Evolutionary conservation across 2,113 vertebrate species (phyloP).

Genomic region (Rhineura floridana): DNA sequence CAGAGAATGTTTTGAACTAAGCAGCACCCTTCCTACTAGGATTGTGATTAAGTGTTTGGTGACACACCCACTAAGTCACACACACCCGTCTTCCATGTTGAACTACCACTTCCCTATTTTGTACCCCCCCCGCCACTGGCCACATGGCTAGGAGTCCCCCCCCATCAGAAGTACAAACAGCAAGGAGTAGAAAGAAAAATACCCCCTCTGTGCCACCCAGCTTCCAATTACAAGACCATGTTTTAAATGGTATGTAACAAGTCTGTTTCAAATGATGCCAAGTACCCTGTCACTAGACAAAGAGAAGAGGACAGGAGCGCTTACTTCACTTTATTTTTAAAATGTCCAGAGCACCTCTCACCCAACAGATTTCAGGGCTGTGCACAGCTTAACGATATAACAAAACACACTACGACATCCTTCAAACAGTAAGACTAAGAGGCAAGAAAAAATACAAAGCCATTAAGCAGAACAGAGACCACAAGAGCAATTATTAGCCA

Average conservation of each 20-base stretch:
- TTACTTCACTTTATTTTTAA: too few species aligned
- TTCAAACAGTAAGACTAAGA: too few species aligned
- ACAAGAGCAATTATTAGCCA: background rate
- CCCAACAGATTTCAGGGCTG: too few species aligned
- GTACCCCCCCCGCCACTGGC: background rate
- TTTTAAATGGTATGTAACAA: background rate
- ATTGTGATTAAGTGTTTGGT: background rate
- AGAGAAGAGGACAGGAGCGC: too few species aligned
- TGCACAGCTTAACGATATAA: too few species aligned
- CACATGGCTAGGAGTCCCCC: too few species aligned
- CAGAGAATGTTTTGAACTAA: background rate
- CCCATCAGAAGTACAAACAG: too few species aligned
- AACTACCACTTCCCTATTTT: background rate
- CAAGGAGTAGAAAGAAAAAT: background rate
- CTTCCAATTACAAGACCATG: background rate
- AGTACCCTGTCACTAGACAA: background rate
- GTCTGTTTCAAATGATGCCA: background rate
- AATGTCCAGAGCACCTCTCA: too few species aligned
- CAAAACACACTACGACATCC: too few species aligned
- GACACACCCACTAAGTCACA: background rate
- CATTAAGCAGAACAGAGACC: background rate
- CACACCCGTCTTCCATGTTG: background rate
- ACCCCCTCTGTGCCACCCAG: background rate
- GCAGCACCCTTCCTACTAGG: too few species aligned
- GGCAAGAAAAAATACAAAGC: too few species aligned